These are phyloP conservation scores for Rhabdomys pumilio DNA, from an alignment of 2,797 vertebrate species.

Conservation along the genomic window DNA sequence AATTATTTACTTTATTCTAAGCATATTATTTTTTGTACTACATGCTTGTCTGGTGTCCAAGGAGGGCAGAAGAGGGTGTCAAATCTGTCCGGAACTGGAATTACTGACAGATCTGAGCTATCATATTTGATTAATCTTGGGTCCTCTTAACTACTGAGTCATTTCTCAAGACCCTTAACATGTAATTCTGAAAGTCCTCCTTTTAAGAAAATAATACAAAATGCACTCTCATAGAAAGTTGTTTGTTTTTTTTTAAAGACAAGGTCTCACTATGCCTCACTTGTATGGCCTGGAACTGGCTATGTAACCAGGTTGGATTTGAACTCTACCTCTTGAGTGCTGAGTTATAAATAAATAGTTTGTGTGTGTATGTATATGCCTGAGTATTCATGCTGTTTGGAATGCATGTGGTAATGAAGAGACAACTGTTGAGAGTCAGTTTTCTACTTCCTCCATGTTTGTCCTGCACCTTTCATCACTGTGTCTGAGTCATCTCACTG, in stretches of 20 bases:
- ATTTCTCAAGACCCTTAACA: neutral
- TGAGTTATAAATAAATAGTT: neutral
- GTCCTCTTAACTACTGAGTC: neutral
- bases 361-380: neutral
- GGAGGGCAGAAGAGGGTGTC: neutral
- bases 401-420: neutral
- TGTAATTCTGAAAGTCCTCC: conserved; percentile 39
- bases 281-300: neutral
- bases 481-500: neutral
- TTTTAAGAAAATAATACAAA: neutral
- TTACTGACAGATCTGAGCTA: neutral
- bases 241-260: neutral
- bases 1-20: neutral
- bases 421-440: neutral
- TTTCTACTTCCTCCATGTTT: neutral
- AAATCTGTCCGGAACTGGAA: neutral
- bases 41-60: neutral
- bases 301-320: neutral
- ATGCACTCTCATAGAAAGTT: neutral
- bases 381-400: neutral
- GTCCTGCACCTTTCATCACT: neutral
- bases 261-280: neutral
- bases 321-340: neutral
- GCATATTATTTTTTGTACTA: neutral
- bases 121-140: neutral